Evolutionary conservation across 2,888 invertebrate genomes (phyloP), one percentile per base, ranked within the genome.

Genomic region (Polydrusus tereticollis): DNA sequence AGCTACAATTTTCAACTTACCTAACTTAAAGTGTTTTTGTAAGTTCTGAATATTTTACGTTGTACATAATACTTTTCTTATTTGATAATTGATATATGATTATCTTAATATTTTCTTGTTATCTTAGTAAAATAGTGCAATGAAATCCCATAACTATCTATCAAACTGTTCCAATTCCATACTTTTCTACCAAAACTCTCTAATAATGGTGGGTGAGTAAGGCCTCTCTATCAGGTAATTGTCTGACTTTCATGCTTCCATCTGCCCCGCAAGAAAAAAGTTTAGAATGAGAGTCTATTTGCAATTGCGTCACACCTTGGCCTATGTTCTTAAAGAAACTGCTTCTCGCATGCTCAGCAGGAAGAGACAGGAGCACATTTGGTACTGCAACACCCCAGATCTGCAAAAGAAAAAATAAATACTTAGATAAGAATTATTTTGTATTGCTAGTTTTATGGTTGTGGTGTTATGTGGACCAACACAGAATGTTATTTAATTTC

Each of bases 221-320:
- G 1, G 80, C 81, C 76, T 92, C 91, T 77, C 94, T 89, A 83
- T 97, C 96, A 16, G 97, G 96, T 80, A 98, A 87, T 84, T 95
- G 94, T 77, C 98, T 91, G 78, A 98, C 95, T 89, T 99, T 99
- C 93, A 99, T 95, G 59, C 98, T 98, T 80, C 98, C 98, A 88
- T 99, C 99, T 58, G 98, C 97, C 66, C 99, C 99, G 86, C 99
- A 99, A 5, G 99, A 99, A 88, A 97, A 99, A 79, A 99, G 88
- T 57, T 98, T 92, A 23, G 93, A 93, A 74, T 92, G 92, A 47
- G 93, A 90, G 85, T 98, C 98, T 74, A 99, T 92, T 83, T 95
- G 93, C 78, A 99, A 89, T 86, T 99, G 98, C 55, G 97, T 97
- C 45, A 99, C 98, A 33, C 97, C 97, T 86, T 97, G 96, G 33